Base-by-base conservation (phyloP, 2,113 vertebrate species). In the Syngnathus scovelli region DNA sequence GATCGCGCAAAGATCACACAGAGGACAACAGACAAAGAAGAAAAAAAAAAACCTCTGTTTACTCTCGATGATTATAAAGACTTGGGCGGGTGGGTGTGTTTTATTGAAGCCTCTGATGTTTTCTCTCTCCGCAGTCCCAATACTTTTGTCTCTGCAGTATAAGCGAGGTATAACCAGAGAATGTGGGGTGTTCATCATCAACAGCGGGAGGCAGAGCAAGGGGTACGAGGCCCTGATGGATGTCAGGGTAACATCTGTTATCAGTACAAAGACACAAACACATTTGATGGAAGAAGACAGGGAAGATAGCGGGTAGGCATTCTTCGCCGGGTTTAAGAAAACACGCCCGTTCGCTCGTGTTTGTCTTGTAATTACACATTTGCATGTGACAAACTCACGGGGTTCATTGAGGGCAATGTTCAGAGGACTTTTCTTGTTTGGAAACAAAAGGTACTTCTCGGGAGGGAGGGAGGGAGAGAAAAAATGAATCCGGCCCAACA, bases 181-280 rank as follows among this genome's bases (percentile, higher is more conserved):
- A 52, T 9, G 48, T 19, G 48, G 48, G 16, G 48, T 51, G 48
- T 51, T n/a, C 18, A 74, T 75, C 77, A 71, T 76, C 63, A 41
- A 69, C 76, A 56, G 75, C 80, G 85, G 83, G 83, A 84, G 78
- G 69, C 78, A 75, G 75, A 80, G 72, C 65, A 68, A 27, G 88
- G 81, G 78, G 85, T 78, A 79, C 83, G 52, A 72, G 84, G 83
- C 80, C 77, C 80, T 90, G 83, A 90, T 88, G 90, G 86, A 90
- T 87, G 81, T 89, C 82, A 72, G 79, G 87, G 80, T 64, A 86
- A 90, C 90, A 91, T 91, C 89, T 92, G 89, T 85, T 89, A 87
- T 91, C 90, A 87, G 83, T 76, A 80, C 74, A 77, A 56, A 78
- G 1, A 48, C 72, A 66, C 81, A 81, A 79, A 83, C 79, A 83